A percentile compares a stretch with the other conserved stretches of the same genome.
Evolutionary conservation across 2,797 vertebrate species (phyloP).

Genomic region (Spheniscus humboldti): DNA sequence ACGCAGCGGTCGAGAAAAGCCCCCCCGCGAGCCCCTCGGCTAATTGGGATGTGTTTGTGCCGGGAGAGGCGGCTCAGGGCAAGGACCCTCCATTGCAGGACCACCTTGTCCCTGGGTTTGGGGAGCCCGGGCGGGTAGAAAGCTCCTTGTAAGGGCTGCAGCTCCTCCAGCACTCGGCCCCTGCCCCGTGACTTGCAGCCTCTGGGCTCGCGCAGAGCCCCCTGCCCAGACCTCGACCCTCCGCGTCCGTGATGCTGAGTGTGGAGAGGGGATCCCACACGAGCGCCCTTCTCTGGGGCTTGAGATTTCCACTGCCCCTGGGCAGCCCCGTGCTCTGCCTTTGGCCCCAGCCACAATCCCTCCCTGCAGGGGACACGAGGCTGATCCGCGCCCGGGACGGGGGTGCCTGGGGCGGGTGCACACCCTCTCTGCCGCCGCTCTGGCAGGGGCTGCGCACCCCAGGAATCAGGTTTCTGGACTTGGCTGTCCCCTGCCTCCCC

Average conservation of each 20-base stretch:
- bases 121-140: neutral
- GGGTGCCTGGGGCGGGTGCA: no score
- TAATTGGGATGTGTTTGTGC: neutral
- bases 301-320: neutral
- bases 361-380: accelerated
- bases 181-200: neutral
- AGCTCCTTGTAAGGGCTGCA: neutral
- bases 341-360: accelerated
- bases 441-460: neutral
- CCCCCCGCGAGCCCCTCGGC: accelerated
- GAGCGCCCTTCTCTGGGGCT: accelerated
- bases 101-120: accelerated
- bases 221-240: neutral
- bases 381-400: no score
- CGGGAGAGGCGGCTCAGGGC: neutral
- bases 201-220: neutral
- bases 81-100: neutral
- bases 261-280: accelerated
- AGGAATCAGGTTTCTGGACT: accelerated
- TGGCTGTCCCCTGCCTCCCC: neutral
- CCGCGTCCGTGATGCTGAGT: neutral
- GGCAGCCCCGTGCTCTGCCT: neutral
- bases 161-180: neutral
- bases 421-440: accelerated
- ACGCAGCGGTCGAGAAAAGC: neutral